Evolutionary conservation across 2,113 vertebrate genomes (phyloP).

Genomic region (Salvelinus alpinus): DNA sequence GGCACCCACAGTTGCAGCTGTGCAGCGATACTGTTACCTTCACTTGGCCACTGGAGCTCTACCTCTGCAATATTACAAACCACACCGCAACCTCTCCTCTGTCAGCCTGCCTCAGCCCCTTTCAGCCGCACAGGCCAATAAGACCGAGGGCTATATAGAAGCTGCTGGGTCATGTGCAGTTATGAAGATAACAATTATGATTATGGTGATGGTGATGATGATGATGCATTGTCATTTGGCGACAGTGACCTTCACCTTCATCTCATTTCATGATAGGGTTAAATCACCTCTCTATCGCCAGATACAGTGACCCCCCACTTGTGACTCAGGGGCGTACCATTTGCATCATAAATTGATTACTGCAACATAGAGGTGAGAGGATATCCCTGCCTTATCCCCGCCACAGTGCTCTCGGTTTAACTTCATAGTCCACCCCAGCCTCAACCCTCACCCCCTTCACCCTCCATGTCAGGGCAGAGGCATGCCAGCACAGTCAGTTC

Average conservation of each 20-base stretch:
- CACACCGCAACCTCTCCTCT: slow-evolving; percentile 45
- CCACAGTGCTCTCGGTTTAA: not conserved
- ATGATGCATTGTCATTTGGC: not conserved
- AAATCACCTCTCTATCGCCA: not conserved
- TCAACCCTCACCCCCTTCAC: slow-evolving; percentile 12
- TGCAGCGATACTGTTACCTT: slow-evolving; percentile 67
- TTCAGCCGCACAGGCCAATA: not conserved
- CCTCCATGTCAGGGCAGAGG: slow-evolving; percentile 6
- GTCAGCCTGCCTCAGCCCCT: not conserved
- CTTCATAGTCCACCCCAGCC: slow-evolving; percentile 11
- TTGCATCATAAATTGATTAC: no score
- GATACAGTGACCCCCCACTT: no score
- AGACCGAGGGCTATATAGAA: not conserved
- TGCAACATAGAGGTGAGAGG: no score
- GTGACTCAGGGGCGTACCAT: no score
- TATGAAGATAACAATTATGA: not conserved
- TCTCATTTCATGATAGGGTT: not conserved
- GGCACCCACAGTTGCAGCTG: slow-evolving; percentile 67
- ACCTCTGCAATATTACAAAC: slow-evolving; percentile 74
- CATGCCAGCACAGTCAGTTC: slow-evolving; percentile 30
- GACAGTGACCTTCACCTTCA: no score
- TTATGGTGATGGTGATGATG: not conserved
- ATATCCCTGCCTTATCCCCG: no score
- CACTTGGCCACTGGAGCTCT: slow-evolving; percentile 67
- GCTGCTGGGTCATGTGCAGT: not conserved